A percentile compares a stretch with the other conserved stretches of the same genome.
These are phyloP conservation scores for Netelia inedita DNA, from an alignment of 2,888 invertebrate species.

Conservation along the genomic window DNA sequence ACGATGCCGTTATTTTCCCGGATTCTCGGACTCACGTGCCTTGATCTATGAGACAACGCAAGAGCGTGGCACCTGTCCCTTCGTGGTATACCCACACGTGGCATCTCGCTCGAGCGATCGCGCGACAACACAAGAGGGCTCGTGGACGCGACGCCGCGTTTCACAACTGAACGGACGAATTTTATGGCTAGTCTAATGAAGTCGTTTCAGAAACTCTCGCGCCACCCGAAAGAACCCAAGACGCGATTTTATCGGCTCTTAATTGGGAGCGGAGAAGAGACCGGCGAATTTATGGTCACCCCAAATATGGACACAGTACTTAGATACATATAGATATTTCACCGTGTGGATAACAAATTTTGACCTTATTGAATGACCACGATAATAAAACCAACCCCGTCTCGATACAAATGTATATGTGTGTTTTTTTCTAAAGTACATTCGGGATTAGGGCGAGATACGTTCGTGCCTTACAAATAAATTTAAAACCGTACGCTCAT, in stretches of 20 bases:
- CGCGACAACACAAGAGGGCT: conserved; percentile 58
- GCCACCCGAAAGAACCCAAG: conserved; percentile 68
- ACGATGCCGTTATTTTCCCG: conserved; percentile 47
- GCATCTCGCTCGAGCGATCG: conserved; percentile 63
- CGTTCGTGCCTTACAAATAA: background rate
- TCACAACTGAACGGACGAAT: conserved; percentile 79
- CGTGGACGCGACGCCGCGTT: conserved; percentile 71
- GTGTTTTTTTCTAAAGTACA: background rate
- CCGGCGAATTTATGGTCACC: conserved; percentile 69
- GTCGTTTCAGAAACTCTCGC: conserved; percentile 74
- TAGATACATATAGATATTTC: conserved; percentile 2
- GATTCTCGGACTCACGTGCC: conserved; percentile 36
- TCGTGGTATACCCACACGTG: conserved; percentile 56
- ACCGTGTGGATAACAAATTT: conserved; percentile 16
- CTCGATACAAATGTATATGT: background rate
- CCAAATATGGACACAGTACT: conserved; percentile 45
- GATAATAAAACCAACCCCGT: conserved; percentile 20
- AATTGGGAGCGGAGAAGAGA: conserved; percentile 78
- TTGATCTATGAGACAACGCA: conserved; percentile 58
- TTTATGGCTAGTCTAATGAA: conserved; percentile 84
- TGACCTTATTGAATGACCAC: conserved; percentile 21
- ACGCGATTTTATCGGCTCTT: conserved; percentile 81
- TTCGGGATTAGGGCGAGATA: background rate
- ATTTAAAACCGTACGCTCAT: background rate
- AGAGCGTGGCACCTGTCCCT: conserved; percentile 78